These are phyloP conservation scores for Schlechtendalia chinensis DNA, from an alignment of 1,140 invertebrate species.

Conservation along the genomic window DNA sequence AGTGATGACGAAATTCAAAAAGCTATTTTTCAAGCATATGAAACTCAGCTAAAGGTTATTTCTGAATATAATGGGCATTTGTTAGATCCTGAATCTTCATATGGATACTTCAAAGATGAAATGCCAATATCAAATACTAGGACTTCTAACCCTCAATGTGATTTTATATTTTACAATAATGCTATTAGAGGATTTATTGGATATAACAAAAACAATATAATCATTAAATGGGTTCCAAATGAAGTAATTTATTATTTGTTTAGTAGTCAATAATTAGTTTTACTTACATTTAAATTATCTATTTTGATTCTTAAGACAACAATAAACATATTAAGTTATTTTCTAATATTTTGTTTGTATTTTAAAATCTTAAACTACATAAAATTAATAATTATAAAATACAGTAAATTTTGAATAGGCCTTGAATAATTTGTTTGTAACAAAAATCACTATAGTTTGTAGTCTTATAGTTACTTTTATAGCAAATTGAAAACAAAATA, in stretches of 20 bases:
- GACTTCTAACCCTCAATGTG: constrained; percentile 6
- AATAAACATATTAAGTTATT: too few relatives aligned
- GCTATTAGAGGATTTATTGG: constrained; percentile 23
- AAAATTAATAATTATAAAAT: too few relatives aligned
- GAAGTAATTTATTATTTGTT: background rate
- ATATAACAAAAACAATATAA: background rate
- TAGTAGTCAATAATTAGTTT: background rate
- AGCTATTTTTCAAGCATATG: constrained; percentile 11
- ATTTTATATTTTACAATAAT: constrained; percentile 30
- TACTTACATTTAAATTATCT: too few relatives aligned
- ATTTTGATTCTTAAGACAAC: too few relatives aligned
- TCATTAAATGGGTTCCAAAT: constrained; percentile 31
- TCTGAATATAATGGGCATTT: constrained; percentile 1
- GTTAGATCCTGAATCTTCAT: constrained; percentile 21
- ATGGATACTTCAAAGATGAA: constrained; percentile 29
- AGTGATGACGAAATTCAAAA: constrained; percentile 38
- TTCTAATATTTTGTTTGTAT: too few relatives aligned
- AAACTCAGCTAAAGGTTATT: constrained; percentile 17
- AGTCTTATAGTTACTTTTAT: too few relatives aligned
- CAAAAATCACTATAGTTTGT: too few relatives aligned
- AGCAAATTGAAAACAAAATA: too few relatives aligned
- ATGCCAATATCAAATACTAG: constrained; percentile 27
- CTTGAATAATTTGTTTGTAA: too few relatives aligned
- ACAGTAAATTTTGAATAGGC: too few relatives aligned
- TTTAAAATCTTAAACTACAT: too few relatives aligned